Evolutionary conservation across 2,888 invertebrate species (phyloP).

Genomic region (Tiliacea citrago): DNA sequence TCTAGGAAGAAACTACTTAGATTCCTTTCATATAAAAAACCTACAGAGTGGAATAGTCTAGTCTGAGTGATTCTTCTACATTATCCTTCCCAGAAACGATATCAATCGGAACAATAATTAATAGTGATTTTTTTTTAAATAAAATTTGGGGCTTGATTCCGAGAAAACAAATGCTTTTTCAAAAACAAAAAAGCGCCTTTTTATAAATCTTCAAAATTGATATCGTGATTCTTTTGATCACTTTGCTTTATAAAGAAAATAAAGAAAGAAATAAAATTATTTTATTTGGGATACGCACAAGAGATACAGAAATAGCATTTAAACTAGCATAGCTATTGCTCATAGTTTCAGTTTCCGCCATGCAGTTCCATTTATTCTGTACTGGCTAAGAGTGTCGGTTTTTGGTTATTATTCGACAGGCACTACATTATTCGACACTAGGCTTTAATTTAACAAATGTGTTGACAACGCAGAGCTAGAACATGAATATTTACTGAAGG

Average conservation of each 20-base stretch:
- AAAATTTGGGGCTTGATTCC: too few relatives aligned
- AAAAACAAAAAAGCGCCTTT: not conserved
- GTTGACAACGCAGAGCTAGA: constrained; percentile 1
- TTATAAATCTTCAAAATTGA: not conserved
- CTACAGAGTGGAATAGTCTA: too few relatives aligned
- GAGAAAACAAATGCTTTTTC: not conserved
- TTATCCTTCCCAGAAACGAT: not conserved
- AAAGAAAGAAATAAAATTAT: too few relatives aligned
- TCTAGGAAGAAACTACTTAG: not conserved
- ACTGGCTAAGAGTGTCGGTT: not conserved
- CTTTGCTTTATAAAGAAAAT: too few relatives aligned
- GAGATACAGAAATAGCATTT: too few relatives aligned
- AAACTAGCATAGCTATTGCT: too few relatives aligned
- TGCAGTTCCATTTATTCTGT: too few relatives aligned
- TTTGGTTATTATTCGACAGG: not conserved
- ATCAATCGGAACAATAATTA: not conserved
- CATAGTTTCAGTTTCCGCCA: not conserved
- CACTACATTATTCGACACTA: not conserved
- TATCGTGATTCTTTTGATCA: not conserved
- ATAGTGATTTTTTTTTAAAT: not conserved
- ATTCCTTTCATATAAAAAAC: too few relatives aligned
- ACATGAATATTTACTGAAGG: constrained; percentile 29
- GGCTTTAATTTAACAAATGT: not conserved
- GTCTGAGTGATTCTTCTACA: too few relatives aligned
- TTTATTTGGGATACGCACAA: too few relatives aligned